Evolutionary conservation across 2,797 vertebrate species (phyloP), one percentile per base, ranked within the genome.

Genomic region (Neomorphus geoffroyi): DNA sequence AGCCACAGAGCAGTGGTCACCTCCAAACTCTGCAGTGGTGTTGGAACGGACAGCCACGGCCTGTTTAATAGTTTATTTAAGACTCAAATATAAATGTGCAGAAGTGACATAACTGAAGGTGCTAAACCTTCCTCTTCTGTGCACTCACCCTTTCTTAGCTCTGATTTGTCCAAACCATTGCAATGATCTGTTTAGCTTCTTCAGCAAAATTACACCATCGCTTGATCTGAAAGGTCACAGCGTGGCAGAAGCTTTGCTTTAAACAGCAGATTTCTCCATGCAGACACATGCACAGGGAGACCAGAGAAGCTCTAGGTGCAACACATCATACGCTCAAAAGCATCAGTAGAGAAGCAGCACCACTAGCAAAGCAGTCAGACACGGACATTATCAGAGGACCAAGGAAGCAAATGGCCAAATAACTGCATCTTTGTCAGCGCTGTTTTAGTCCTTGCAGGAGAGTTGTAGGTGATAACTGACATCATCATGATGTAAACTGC

Each of bases 381-480:
- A 2, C 46, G 3, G 45, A 24, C 48, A 18, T 26, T n/a, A 27
- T 41, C 64, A 71, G 79, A 80, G 69, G 26, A 17, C 13, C 23
- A 41, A 64, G 56, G 66, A 70, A 70, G 56, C 60, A 79, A 95
- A 93, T 56, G 48, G 41, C 39, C 66, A 35, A 92, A 82, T 58
- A 93, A 95, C 80, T 62, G n/a, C 67, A 48, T 54, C 77, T 85
- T 78, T 85, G 71, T 60, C 88, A 26, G 56, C 9, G 82, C 79
- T 37, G 3, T 28, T 82, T 81, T 32, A 45, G 70, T 57, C 43
- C 86, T 67, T 5, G 50, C 72, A 90, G 77, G 88, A 92, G 73
- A 6, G 80, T 86, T 75, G 84, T 35, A 45, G 69, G 92, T 79
- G 73, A 93, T 79, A 93, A 96, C 65, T 85, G 83, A 67, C 74